These are phyloP conservation scores for Brenthis ino DNA, from an alignment of 2,888 invertebrate genomes.

Conservation along the genomic window DNA sequence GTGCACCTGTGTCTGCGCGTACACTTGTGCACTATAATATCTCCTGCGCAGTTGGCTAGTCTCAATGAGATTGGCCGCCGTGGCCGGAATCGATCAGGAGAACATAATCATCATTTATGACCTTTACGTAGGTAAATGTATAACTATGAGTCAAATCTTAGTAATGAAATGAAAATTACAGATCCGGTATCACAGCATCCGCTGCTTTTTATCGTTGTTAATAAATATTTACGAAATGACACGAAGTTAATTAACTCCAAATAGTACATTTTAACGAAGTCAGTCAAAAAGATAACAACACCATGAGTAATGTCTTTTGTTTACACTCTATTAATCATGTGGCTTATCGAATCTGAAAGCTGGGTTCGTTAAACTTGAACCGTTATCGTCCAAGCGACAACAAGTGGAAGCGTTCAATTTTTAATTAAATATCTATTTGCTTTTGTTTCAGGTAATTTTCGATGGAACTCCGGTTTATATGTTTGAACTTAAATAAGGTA, in stretches of 20 bases:
- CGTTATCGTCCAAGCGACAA: constrained; percentile 3
- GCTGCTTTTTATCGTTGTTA: neutral
- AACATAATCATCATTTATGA: too few species aligned
- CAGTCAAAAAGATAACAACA: constrained; percentile 14
- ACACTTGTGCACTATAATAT: too few species aligned
- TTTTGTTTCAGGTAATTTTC: constrained; percentile 24
- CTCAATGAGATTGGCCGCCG: too few species aligned
- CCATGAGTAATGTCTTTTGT: constrained; percentile 22
- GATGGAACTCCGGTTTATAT: neutral
- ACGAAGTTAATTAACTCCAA: neutral
- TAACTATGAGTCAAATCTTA: neutral
- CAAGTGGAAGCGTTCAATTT: neutral
- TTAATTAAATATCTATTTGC: constrained; percentile 7
- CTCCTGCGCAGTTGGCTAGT: too few species aligned
- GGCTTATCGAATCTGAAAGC: constrained; percentile 32
- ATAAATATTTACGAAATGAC: neutral
- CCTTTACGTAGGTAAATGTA: too few species aligned
- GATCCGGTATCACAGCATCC: neutral
- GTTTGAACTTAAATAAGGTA: neutral
- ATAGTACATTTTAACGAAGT: neutral
- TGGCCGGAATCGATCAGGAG: too few species aligned
- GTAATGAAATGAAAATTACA: neutral
- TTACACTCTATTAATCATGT: constrained; percentile 16
- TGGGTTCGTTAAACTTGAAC: constrained; percentile 34
- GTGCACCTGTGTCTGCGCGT: too few species aligned